A percentile compares a stretch with the other conserved stretches of the same genome.
phyloP scores from a whole-genome alignment of 2,888 invertebrate species.

The Trachelus stipa region DNA sequence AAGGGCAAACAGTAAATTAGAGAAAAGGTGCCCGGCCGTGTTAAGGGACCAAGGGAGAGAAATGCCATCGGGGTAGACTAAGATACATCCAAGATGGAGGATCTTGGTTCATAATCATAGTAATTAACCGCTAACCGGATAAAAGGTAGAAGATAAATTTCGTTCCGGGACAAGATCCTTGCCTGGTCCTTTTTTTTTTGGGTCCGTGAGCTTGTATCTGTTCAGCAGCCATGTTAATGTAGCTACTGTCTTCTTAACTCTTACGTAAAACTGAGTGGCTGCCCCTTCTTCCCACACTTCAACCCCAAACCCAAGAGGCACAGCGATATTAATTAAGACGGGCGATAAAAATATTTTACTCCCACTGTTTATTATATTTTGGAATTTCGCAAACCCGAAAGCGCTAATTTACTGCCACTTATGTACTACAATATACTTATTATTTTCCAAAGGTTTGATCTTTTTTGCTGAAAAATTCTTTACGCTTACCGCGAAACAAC shows the following conservation, averaged over 20 bases:
- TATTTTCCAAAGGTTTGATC: background rate
- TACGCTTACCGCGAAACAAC: background rate
- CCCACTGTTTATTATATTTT: background rate
- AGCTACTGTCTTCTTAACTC: background rate
- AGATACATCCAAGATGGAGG: background rate
- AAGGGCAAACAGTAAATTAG: background rate
- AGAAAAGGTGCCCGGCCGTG: background rate
- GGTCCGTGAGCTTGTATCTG: background rate
- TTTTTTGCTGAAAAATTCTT: background rate
- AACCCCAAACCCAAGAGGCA: background rate
- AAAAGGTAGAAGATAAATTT: background rate
- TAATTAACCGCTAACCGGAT: slow-evolving; percentile 2
- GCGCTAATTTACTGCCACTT: background rate
- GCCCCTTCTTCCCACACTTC: background rate
- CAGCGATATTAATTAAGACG: background rate
- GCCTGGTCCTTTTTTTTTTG: background rate
- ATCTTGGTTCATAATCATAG: background rate
- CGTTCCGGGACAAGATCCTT: background rate
- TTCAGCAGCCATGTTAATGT: background rate
- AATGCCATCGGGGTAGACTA: background rate
- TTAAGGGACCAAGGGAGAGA: background rate
- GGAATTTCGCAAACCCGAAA: background rate
- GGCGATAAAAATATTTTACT: background rate
- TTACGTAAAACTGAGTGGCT: background rate
- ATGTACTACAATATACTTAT: background rate